These are phyloP conservation scores for Therioaphis trifolii DNA, from an alignment of 2,888 invertebrate genomes.

Conservation along the genomic window DNA sequence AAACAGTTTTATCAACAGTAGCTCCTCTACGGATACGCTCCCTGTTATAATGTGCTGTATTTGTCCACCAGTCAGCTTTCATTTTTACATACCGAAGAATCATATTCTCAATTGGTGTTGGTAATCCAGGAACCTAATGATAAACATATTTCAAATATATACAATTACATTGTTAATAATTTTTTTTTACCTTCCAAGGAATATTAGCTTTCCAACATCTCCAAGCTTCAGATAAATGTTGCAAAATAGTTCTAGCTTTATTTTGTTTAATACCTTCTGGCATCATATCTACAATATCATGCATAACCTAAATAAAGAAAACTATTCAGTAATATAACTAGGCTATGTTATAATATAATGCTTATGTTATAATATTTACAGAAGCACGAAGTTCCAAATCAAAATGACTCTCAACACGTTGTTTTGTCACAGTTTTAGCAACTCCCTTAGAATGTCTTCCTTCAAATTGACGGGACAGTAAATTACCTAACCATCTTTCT, in stretches of 20 bases:
- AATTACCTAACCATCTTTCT: constrained; percentile 99
- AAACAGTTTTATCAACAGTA: constrained; percentile 99
- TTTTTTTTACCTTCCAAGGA: constrained; percentile 91
- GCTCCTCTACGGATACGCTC: constrained; percentile 99
- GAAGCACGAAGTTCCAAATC: constrained; percentile 98
- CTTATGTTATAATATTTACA: constrained; percentile 76
- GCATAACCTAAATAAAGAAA: constrained; percentile 71
- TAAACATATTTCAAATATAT: constrained; percentile 26
- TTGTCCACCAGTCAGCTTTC: constrained; percentile 99
- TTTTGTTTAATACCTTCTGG: constrained; percentile 99
- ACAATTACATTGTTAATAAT: not conserved
- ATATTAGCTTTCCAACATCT: constrained; percentile 99
- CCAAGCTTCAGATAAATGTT: constrained; percentile 99
- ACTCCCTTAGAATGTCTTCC: constrained; percentile 99
- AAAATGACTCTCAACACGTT: constrained; percentile 99
- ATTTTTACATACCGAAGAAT: constrained; percentile 99
- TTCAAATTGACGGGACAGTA: constrained; percentile 98
- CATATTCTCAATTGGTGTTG: constrained; percentile 99
- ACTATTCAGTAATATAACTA: not conserved
- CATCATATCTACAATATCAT: constrained; percentile 99
- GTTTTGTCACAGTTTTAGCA: constrained; percentile 99
- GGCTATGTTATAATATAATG: not conserved
- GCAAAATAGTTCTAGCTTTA: constrained; percentile 97
- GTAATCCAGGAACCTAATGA: constrained; percentile 90
- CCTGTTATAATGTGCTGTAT: constrained; percentile 99